Evolutionary conservation across 2,888 invertebrate genomes (phyloP), one percentile per base, ranked within the genome.

Genomic region (Diogma glabrata): DNA sequence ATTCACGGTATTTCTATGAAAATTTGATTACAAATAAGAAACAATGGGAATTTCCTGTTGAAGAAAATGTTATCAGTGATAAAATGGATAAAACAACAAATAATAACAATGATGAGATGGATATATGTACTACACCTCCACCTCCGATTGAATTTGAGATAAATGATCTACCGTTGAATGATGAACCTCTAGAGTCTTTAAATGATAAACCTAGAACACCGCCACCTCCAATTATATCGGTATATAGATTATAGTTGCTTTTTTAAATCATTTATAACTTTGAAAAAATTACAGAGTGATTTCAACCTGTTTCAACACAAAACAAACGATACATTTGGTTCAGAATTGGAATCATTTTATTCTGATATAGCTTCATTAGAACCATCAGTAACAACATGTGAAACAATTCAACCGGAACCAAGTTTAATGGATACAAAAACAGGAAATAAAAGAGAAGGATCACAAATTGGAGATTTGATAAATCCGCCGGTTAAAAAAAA

Each of bases 1-100:
- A 77, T 73, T 79, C 79, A 69, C 74, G 80, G 58, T 82, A 82
- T 71, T 81, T 74, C 73, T 82, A 82, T 71, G 75, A 75, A 63
- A 78, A 82, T 65, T 64, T 71, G 55, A 62, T 64, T 55, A 77
- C 74, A 22, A 78, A 77, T 28, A 74, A 75, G 55, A 74, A 76
- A 47, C 80, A 79, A 63, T 81, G 81, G 82, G 79, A 79, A 57
- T 82, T 75, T 64, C 79, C 79, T 3, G 70, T 72, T 52, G 64
- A 67, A 6, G 73, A 72, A 56, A 66, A 71, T 54, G 67, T 65
- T 17, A 67, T 70, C 24, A 12, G 22, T 6, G 8, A 45, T 23
- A 26, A 47, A 22, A 10, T 43, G 6, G 47, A 36, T 20, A 38
- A 40, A 43, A 28, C 16, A 19, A 36, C 40, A 30, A 20, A 38